A percentile compares a stretch with the other conserved stretches of the same genome.
Conservation (phyloP, 2,888 invertebrate genomes). For the Gasteruption jaculator region DNA sequence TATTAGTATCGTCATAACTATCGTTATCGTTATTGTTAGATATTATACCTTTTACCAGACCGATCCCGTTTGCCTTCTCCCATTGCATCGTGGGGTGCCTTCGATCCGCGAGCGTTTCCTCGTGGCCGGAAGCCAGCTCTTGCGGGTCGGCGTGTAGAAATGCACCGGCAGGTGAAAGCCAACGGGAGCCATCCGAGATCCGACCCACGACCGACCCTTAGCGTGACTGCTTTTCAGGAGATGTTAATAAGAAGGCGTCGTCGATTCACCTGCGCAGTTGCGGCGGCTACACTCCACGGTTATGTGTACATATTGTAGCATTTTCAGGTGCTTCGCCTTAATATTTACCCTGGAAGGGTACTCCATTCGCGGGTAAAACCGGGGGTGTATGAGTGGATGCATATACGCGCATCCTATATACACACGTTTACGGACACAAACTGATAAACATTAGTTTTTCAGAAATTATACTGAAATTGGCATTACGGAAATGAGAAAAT, state of each 20-base stretch:
- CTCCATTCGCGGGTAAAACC: too few relatives aligned
- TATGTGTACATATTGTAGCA: conserved; percentile 17
- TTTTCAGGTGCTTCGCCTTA: not conserved
- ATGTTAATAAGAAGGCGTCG: conserved; percentile 41
- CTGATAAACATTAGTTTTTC: too few relatives aligned
- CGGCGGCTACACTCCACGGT: conserved; percentile 19
- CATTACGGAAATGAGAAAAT: too few relatives aligned
- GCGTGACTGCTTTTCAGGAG: conserved; percentile 38
- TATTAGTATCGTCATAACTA: too few relatives aligned
- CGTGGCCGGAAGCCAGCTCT: not conserved
- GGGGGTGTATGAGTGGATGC: too few relatives aligned
- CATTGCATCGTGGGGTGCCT: conserved; percentile 42
- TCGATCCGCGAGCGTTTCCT: conserved; percentile 21
- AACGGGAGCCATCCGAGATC: conserved; percentile 15
- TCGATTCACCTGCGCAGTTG: conserved; percentile 44
- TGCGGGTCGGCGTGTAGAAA: not conserved
- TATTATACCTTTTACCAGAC: conserved; percentile 42
- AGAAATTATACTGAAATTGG: too few relatives aligned
- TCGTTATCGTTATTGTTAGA: too few relatives aligned
- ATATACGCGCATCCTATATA: too few relatives aligned
- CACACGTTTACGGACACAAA: too few relatives aligned
- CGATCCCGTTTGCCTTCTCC: conserved; percentile 44
- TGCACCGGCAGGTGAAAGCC: conserved; percentile 6
- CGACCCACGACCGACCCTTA: conserved; percentile 27
- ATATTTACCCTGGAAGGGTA: not conserved